Base-by-base conservation (phyloP, 2,113 vertebrate species). In the Pterocles orientalis region DNA sequence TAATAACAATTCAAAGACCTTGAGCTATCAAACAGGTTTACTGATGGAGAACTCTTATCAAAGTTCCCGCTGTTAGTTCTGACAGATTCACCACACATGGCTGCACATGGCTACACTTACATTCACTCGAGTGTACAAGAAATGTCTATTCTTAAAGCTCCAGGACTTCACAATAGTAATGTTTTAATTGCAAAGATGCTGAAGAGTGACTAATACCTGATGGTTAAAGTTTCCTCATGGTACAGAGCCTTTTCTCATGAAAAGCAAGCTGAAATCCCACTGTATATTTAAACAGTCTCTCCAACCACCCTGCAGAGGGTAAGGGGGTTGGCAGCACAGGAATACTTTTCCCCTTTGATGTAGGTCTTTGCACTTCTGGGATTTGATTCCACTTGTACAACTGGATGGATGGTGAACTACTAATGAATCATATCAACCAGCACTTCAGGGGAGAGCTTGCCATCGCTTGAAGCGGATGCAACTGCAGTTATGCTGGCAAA, bases 51-150 rank as follows among this genome's bases (percentile, higher is more conserved):
- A 97, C 92, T 96, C 95, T 92, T 95, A 97, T 91, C 95, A 76
- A 92, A 96, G 93, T 60, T 92, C 96, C 98, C 86, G 97, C 97
- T 97, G 97, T 96, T 98, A 85, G 82, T 85, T 88, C 97, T 98
- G 97, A 98, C 98, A 98, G 97, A 97, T 94, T 93, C 94, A 92
- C 66, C 96, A 97, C 96, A 97, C 92, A 41, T 82, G 95, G 94
- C 84, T 97, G 93, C 97, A 92, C 98, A 96, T 82, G 97, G 95
- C 51, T 98, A 97, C 96, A 70, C 94, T 91, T 71, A 86, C 92
- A 92, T 73, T 92, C 95, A 92, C 77, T 96, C 18, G 5, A 69
- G 78, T 92, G 81, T 92, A 66, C 93, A 79, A 94, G 83, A 95
- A 96, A 86, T 77, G 88, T 92, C 97, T 96, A 87, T 88, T 81